phyloP scores from a whole-genome alignment of 2,797 vertebrate genomes.

The Parotocinclus haroldoi region DNA sequence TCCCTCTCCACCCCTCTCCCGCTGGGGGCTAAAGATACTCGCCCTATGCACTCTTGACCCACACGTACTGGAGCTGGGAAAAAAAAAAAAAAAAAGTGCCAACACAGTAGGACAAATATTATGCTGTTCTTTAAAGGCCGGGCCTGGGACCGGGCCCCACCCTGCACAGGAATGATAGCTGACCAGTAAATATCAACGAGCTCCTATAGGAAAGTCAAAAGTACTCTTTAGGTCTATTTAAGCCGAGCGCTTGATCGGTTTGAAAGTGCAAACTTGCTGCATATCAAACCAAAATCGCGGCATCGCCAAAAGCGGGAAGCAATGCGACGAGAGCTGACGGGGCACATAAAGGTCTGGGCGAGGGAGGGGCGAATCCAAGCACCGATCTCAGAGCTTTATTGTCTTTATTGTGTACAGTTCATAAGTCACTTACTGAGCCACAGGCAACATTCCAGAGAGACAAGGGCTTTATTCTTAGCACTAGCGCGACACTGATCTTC shows the following conservation, averaged over 20 bases:
- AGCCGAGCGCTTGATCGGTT: no score
- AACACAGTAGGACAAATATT: conserved; percentile 6
- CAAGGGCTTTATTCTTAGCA: conserved; percentile 48
- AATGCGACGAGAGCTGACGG: neutral
- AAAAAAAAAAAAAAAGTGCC: neutral
- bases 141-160: neutral
- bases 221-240: no score
- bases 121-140: neutral
- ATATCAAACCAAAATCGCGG: no score
- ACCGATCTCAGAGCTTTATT: neutral
- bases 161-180: conserved; percentile 2
- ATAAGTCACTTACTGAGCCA: conserved; percentile 48
- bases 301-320: conserved; percentile 1
- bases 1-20: conserved; percentile 25
- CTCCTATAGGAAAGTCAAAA: neutral
- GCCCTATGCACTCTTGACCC: conserved; percentile 14
- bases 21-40: conserved; percentile 16
- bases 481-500: conserved; percentile 45
- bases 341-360: neutral
- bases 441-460: conserved; percentile 51
- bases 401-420: conserved; percentile 39
- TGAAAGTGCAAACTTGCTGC: no score
- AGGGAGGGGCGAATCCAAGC: conserved; percentile 17
- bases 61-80: neutral
- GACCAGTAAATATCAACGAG: neutral